These are phyloP conservation scores for Nebria ingens DNA, from an alignment of 1,140 invertebrate genomes.

Conservation along the genomic window DNA sequence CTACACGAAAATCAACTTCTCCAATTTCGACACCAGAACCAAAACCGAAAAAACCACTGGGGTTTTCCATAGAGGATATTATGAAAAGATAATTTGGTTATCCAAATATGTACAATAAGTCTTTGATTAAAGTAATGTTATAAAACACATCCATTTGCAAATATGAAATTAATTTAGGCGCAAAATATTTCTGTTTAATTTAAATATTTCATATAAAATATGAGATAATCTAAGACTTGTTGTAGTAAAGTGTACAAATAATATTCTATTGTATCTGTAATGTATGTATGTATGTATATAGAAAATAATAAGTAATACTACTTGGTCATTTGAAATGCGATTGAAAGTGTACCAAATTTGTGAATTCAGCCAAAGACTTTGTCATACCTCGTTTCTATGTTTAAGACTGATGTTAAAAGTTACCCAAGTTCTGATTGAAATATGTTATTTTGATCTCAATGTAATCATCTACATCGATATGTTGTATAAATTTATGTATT, in stretches of 20 bases:
- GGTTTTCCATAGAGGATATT: conserved; percentile 73
- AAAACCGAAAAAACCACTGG: conserved; percentile 45
- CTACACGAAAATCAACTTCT: conserved; percentile 14
- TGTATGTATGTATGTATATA: not conserved
- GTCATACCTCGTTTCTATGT: not conserved
- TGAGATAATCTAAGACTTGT: too few species aligned
- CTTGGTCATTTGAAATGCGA: too few species aligned
- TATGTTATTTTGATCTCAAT: not conserved
- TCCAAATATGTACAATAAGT: not conserved
- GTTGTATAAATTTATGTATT: not conserved
- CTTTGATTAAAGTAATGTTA: not conserved
- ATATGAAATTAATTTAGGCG: too few species aligned
- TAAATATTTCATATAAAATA: too few species aligned
- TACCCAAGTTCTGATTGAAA: not conserved
- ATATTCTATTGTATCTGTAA: not conserved
- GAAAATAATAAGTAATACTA: too few species aligned
- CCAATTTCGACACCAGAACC: conserved; percentile 4
- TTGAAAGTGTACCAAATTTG: too few species aligned
- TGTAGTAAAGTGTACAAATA: not conserved
- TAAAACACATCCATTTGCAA: too few species aligned
- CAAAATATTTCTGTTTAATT: too few species aligned
- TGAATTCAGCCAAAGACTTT: not conserved
- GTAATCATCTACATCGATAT: not conserved
- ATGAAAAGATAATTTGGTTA: conserved; percentile 56
- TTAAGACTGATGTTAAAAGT: not conserved